Conservation (phyloP, 2,113 vertebrate genomes). For the Elgaria multicarinata region DNA sequence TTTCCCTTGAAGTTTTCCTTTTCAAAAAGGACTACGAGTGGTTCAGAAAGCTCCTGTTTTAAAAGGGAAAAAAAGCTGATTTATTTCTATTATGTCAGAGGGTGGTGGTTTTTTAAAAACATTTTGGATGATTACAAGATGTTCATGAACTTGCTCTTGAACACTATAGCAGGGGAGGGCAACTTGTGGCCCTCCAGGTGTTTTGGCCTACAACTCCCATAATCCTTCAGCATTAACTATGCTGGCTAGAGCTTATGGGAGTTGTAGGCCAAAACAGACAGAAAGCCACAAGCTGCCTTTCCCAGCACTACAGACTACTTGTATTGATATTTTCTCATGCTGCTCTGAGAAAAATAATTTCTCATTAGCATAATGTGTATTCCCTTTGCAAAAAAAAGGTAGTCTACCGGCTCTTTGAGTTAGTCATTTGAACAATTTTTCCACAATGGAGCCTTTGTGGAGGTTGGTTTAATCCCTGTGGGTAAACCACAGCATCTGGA, state of each 20-base stretch:
- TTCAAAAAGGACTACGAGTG: conserved; percentile 86
- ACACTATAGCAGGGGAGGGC: too few relatives aligned
- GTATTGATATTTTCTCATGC: background rate
- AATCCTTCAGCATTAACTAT: too few relatives aligned
- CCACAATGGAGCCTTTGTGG: background rate
- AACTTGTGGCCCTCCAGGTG: too few relatives aligned
- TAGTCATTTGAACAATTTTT: background rate
- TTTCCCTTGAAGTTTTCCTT: conserved; percentile 88
- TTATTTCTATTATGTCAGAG: background rate
- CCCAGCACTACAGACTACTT: background rate
- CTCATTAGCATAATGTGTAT: background rate
- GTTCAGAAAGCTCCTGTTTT: conserved; percentile 90
- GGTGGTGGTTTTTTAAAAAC: background rate
- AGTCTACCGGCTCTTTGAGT: background rate
- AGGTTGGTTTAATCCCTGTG: background rate
- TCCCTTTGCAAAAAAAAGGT: background rate
- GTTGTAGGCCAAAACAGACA: too few relatives aligned
- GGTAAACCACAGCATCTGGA: background rate
- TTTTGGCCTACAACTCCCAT: too few relatives aligned
- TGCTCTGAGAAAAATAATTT: background rate
- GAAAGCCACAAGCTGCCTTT: too few relatives aligned
- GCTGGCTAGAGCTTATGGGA: too few relatives aligned
- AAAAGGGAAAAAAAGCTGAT: conserved; percentile 36
- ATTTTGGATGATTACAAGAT: conserved; percentile 17
- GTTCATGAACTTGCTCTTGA: background rate